Evolutionary conservation across 2,113 vertebrate species (phyloP).

Genomic region (Prionailurus bengalensis): DNA sequence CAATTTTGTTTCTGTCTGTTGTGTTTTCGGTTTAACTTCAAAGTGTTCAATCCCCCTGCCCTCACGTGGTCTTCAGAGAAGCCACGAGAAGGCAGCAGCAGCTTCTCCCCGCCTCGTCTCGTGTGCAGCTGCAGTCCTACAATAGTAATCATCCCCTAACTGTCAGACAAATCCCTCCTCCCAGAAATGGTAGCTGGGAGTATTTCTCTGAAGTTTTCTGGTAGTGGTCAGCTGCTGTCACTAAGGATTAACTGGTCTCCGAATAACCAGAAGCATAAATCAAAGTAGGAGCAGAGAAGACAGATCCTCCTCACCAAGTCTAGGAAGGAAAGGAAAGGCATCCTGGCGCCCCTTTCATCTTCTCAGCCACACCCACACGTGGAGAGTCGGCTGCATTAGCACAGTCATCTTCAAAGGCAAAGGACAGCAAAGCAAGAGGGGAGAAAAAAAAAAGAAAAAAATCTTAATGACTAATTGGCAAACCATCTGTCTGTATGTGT

Average conservation of each 20-base stretch:
- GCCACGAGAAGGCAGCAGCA: not conserved
- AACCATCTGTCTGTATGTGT: conserved; percentile 79
- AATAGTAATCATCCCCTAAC: conserved; percentile 39
- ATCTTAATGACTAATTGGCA: conserved; percentile 77
- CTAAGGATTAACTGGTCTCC: conserved; percentile 57
- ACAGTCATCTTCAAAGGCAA: conserved; percentile 78
- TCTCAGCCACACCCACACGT: conserved; percentile 56
- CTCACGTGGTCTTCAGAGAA: not conserved
- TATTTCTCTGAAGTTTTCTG: conserved; percentile 66
- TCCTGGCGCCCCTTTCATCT: conserved; percentile 64
- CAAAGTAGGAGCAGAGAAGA: conserved; percentile 56
- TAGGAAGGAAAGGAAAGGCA: not conserved
- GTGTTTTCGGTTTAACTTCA: not conserved
- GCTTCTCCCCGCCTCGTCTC: not conserved
- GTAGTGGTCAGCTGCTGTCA: conserved; percentile 69
- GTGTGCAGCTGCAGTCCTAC: not conserved
- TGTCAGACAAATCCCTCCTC: conserved; percentile 51
- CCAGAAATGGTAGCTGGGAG: not conserved
- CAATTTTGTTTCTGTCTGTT: not conserved
- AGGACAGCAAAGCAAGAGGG: conserved; percentile 65
- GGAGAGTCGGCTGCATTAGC: conserved; percentile 9
- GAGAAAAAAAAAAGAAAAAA: not conserved
- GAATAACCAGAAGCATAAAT: conserved; percentile 64
- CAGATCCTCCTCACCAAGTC: conserved; percentile 49
- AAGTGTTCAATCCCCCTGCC: not conserved